Conservation (phyloP, 1,140 invertebrate genomes). For the Drosophila lacteicornis region DNA sequence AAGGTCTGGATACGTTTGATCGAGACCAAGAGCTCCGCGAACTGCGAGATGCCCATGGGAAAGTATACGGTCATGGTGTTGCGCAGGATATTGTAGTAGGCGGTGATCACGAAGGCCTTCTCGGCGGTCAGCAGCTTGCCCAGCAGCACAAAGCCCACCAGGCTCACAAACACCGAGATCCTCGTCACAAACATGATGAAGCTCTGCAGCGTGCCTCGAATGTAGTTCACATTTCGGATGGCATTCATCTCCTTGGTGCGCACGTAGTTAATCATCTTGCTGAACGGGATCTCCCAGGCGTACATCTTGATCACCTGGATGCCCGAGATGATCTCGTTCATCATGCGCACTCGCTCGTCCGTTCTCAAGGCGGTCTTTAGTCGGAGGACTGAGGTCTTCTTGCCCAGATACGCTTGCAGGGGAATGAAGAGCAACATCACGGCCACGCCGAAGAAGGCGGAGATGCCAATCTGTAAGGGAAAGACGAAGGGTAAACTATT, state of each 20-base stretch:
- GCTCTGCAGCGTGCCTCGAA: slow-evolving; percentile 90
- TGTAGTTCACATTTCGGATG: slow-evolving; percentile 89
- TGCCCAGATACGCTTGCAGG: slow-evolving; percentile 92
- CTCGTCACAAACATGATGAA: slow-evolving; percentile 91
- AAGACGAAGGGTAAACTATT: too few relatives aligned
- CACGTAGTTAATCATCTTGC: slow-evolving; percentile 87
- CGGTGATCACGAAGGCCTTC: slow-evolving; percentile 90
- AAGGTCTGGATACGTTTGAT: slow-evolving; percentile 89
- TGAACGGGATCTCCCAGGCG: slow-evolving; percentile 93
- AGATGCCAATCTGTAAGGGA: slow-evolving; percentile 87
- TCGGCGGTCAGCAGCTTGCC: slow-evolving; percentile 86
- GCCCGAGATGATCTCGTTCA: slow-evolving; percentile 96
- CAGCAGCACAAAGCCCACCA: slow-evolving; percentile 90
- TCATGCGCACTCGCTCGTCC: slow-evolving; percentile 93
- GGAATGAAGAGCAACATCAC: slow-evolving; percentile 93
- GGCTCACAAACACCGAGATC: slow-evolving; percentile 91
- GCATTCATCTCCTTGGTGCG: slow-evolving; percentile 86
- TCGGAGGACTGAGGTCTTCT: slow-evolving; percentile 88
- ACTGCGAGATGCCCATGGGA: slow-evolving; percentile 88
- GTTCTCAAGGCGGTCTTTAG: slow-evolving; percentile 90
- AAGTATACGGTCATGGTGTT: slow-evolving; percentile 92
- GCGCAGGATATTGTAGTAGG: slow-evolving; percentile 90
- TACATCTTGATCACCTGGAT: slow-evolving; percentile 98
- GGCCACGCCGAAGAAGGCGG: slow-evolving; percentile 91
- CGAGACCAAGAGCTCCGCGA: slow-evolving; percentile 89